A percentile compares a stretch with the other conserved stretches of the same genome.
Conservation (phyloP, 2,888 invertebrate genomes). For the Melieria omissa region DNA sequence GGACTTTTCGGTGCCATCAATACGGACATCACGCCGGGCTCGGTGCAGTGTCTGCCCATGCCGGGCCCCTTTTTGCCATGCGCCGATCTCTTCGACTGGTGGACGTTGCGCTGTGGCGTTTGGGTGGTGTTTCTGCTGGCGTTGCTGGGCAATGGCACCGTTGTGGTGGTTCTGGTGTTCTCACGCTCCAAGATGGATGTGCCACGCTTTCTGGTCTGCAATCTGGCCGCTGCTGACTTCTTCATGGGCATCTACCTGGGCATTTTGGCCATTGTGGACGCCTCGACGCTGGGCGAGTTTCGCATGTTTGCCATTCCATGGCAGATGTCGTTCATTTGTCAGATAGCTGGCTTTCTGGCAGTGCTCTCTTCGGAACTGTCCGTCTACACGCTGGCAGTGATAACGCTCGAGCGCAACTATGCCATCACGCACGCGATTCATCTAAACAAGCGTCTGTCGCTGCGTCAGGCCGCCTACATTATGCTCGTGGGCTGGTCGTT, state of each 20-base stretch:
- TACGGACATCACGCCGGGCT: conserved; percentile 60
- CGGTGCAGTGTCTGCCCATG: conserved; percentile 80
- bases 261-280: conserved; percentile 94
- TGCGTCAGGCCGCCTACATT: conserved; percentile 90
- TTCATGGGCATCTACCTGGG: conserved; percentile 97
- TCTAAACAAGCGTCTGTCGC: conserved; percentile 90
- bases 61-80: conserved; percentile 96
- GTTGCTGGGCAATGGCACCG: conserved; percentile 94
- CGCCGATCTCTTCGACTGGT: conserved; percentile 96
- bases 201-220: conserved; percentile 95
- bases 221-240: conserved; percentile 96
- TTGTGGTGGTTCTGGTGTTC: conserved; percentile 91
- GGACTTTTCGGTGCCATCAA: conserved; percentile 61
- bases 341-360: conserved; percentile 93
- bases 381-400: conserved; percentile 95
- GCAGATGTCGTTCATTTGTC: conserved; percentile 95
- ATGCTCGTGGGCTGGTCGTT: conserved; percentile 95
- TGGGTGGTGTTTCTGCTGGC: conserved; percentile 97
- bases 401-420: conserved; percentile 94
- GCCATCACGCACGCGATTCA: conserved; percentile 99
- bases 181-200: conserved; percentile 95
- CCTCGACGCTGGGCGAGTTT: conserved; percentile 94
- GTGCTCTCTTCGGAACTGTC: conserved; percentile 94
- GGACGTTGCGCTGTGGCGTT: conserved; percentile 95
- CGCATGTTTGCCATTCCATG: conserved; percentile 96